These are phyloP conservation scores for Pedicia rivosa DNA, from an alignment of 2,888 invertebrate genomes.

Conservation along the genomic window DNA sequence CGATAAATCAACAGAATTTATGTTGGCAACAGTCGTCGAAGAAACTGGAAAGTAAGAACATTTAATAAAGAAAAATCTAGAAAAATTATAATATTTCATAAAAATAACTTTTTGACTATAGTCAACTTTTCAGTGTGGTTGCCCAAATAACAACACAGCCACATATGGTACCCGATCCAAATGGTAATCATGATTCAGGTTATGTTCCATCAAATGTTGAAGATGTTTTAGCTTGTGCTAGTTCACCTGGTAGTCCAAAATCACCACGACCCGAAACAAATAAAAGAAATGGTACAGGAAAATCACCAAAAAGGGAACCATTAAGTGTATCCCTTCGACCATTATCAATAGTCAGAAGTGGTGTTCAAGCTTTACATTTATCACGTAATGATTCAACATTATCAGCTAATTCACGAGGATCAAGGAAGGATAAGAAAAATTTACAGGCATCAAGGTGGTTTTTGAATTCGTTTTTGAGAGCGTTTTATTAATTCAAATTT, in stretches of 20 bases:
- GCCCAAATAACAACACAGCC: slow-evolving; percentile 38
- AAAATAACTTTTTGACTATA: not conserved
- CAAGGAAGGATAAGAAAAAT: slow-evolving; percentile 32
- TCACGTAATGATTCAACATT: slow-evolving; percentile 38
- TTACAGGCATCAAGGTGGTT: slow-evolving; percentile 31
- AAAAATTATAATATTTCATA: no score
- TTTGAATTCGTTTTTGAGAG: slow-evolving; percentile 7
- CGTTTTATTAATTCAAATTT: no score
- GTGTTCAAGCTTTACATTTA: slow-evolving; percentile 30
- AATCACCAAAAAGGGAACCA: slow-evolving; percentile 27
- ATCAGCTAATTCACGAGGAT: slow-evolving; percentile 36
- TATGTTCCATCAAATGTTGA: slow-evolving; percentile 52
- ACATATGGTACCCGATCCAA: slow-evolving; percentile 45
- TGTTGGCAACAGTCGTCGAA: slow-evolving; percentile 75
- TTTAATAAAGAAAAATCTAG: no score
- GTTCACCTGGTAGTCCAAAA: slow-evolving; percentile 36
- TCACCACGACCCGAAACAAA: slow-evolving; percentile 27
- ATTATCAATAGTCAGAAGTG: slow-evolving; percentile 28
- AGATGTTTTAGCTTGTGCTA: slow-evolving; percentile 40
- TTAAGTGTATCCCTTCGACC: slow-evolving; percentile 46
- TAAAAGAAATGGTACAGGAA: slow-evolving; percentile 19
- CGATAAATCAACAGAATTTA: slow-evolving; percentile 81
- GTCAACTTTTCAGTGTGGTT: slow-evolving; percentile 35
- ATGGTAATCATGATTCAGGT: slow-evolving; percentile 73
- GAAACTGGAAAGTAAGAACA: slow-evolving; percentile 66